Evolutionary conservation across 2,888 invertebrate genomes (phyloP).

Genomic region (Oxytorus armatus): DNA sequence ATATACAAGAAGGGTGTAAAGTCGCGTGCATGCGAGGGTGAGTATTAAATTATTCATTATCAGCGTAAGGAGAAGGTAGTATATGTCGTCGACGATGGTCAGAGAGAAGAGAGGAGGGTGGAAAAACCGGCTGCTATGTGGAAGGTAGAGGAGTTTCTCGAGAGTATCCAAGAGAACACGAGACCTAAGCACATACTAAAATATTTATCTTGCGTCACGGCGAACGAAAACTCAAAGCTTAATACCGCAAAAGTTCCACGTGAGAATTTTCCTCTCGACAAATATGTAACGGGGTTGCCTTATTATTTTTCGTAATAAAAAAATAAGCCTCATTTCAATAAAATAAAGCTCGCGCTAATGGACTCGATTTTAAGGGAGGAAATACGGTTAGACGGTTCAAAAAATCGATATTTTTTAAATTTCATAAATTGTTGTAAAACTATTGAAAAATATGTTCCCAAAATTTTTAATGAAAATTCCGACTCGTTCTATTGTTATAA

Average conservation of each 20-base stretch:
- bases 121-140: constrained; percentile 26
- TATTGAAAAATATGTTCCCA: no score
- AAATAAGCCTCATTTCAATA: constrained; percentile 22
- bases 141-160: constrained; percentile 43
- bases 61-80: constrained; percentile 20
- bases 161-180: constrained; percentile 54
- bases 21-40: constrained; percentile 33
- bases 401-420: no score
- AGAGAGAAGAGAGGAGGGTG: constrained; percentile 48
- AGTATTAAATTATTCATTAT: constrained; percentile 66
- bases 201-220: constrained; percentile 66
- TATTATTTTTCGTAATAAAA: no score
- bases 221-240: constrained; percentile 40
- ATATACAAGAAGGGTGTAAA: constrained; percentile 3
- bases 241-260: constrained; percentile 44
- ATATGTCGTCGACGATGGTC: constrained; percentile 53
- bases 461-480: no score
- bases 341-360: no score
- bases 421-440: no score
- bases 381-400: no score
- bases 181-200: constrained; percentile 67
- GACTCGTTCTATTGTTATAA: no score
- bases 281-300: background rate
- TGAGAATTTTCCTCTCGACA: constrained; percentile 15
- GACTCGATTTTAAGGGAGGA: no score